Conservation (phyloP, 1,140 invertebrate species). For the Sweltsa coloradensis region DNA sequence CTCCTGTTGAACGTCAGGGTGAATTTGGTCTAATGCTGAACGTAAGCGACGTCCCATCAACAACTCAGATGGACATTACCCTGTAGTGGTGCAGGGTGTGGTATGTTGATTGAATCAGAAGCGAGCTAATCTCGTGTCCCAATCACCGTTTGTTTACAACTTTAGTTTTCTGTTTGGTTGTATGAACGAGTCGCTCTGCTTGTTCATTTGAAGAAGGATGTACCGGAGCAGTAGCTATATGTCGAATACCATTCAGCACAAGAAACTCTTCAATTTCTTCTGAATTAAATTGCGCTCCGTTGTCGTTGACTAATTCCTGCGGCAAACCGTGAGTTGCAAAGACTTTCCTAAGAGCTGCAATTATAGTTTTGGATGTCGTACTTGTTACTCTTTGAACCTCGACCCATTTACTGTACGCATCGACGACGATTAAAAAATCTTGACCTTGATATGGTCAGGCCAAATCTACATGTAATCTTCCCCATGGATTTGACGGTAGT, state of each 20-base stretch:
- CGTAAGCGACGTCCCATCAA: background rate
- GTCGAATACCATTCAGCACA: constrained; percentile 21
- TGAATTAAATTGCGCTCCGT: constrained; percentile 16
- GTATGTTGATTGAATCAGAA: background rate
- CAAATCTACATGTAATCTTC: constrained; percentile 25
- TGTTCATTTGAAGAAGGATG: constrained; percentile 26
- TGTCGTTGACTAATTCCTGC: constrained; percentile 13
- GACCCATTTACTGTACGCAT: constrained; percentile 28
- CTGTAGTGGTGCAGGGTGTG: background rate
- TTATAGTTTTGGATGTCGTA: background rate
- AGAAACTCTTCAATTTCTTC: constrained; percentile 23
- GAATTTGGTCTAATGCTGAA: background rate
- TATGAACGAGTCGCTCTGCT: constrained; percentile 20
- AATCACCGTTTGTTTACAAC: background rate
- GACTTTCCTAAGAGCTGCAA: background rate
- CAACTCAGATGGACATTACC: background rate
- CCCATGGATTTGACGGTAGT: constrained; percentile 3
- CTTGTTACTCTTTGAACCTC: constrained; percentile 5
- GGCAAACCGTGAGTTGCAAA: constrained; percentile 11
- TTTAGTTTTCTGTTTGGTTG: constrained; percentile 3
- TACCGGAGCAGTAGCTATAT: constrained; percentile 23
- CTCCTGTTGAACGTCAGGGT: background rate
- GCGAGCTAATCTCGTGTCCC: background rate
- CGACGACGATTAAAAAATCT: constrained; percentile 23
- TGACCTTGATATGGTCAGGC: constrained; percentile 21